Percentiles rank a stretch among this genome's conserved stretches.
These are phyloP conservation scores for Agrochola lota DNA, from an alignment of 2,888 invertebrate species.

Conservation along the genomic window DNA sequence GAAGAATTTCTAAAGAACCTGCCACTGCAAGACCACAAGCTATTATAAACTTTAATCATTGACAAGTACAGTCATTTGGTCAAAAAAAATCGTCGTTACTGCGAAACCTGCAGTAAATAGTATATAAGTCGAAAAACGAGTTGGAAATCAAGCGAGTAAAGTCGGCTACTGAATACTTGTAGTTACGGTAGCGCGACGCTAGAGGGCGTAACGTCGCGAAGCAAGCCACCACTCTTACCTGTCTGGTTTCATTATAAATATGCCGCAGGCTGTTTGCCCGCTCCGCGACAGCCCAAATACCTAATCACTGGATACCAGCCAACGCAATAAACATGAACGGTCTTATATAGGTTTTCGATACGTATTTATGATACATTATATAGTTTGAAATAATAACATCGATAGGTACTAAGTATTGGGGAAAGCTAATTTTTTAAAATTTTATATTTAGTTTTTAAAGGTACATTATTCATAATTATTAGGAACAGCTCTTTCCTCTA, in stretches of 20 bases:
- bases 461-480: neutral
- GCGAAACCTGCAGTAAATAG: slow-evolving; percentile 41
- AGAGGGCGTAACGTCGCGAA: slow-evolving; percentile 71
- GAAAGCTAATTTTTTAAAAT: too few relatives aligned
- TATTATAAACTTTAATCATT: slow-evolving; percentile 28
- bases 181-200: slow-evolving; percentile 66
- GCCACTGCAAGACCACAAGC: neutral
- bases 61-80: slow-evolving; percentile 10
- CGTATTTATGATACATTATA: neutral
- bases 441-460: too few relatives aligned
- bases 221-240: slow-evolving; percentile 73
- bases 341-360: slow-evolving; percentile 39
- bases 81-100: slow-evolving; percentile 4
- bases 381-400: neutral
- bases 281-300: slow-evolving; percentile 75
- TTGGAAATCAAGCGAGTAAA: slow-evolving; percentile 62
- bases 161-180: slow-evolving; percentile 63
- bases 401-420: too few relatives aligned
- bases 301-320: slow-evolving; percentile 69
- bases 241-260: slow-evolving; percentile 82
- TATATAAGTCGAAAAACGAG: slow-evolving; percentile 57
- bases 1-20: slow-evolving; percentile 6
- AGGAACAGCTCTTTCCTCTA: neutral
- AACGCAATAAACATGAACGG: slow-evolving; percentile 61
- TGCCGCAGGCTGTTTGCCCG: slow-evolving; percentile 77